Percentiles rank a stretch among this genome's conserved stretches.
Evolutionary conservation across 92 coral and sea anemone species (phyloP).

Genomic region (Porites lobata): DNA sequence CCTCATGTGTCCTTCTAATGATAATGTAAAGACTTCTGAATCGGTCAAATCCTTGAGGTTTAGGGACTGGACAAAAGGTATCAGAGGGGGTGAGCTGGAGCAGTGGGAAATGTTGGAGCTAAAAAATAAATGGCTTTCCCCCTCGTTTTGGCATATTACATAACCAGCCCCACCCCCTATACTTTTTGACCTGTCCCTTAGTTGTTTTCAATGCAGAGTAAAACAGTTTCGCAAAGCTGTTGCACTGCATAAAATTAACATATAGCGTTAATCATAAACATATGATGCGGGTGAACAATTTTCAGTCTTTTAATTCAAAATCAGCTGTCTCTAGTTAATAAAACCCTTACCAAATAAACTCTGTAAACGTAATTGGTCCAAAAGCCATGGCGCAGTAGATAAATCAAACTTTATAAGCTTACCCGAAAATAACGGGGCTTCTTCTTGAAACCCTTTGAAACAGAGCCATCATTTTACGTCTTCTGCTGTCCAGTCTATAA

Average conservation of each 20-base stretch:
- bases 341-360: neutral
- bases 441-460: neutral
- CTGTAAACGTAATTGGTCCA: neutral
- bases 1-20: neutral
- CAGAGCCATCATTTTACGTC: neutral
- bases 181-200: too few species aligned
- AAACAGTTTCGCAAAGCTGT: too few species aligned
- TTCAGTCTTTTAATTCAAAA: neutral
- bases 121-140: too few species aligned
- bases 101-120: too few species aligned
- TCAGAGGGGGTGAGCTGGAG: too few species aligned
- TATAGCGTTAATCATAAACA: neutral
- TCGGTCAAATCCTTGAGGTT: neutral
- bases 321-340: neutral
- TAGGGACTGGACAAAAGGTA: too few species aligned
- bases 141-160: too few species aligned
- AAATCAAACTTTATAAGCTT: neutral
- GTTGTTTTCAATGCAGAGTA: too few species aligned
- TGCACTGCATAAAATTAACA: neutral
- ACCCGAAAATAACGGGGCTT: neutral
- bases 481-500: conserved; percentile 3
- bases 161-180: too few species aligned
- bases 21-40: neutral
- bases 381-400: too few species aligned
- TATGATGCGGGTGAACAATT: neutral